These are phyloP conservation scores for Drosophila punjabiensis DNA, from an alignment of 1,140 invertebrate genomes.

Conservation along the genomic window DNA sequence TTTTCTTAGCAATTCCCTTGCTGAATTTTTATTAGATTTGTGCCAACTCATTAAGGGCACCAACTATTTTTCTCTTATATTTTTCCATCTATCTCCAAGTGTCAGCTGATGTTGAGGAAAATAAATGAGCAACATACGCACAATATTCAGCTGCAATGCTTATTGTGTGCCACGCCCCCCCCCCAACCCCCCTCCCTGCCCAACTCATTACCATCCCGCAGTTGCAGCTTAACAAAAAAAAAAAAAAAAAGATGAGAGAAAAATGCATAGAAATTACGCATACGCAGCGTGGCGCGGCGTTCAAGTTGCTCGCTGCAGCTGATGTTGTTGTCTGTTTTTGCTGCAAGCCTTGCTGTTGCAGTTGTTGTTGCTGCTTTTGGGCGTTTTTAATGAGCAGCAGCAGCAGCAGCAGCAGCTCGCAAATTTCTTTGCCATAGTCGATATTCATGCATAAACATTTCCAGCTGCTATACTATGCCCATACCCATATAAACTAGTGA, in stretches of 20 bases:
- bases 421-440: constrained; percentile 57
- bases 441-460: constrained; percentile 74
- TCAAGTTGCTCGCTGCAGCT: constrained; percentile 17
- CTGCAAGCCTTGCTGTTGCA: constrained; percentile 23
- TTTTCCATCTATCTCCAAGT: constrained; percentile 20
- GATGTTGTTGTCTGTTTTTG: constrained; percentile 3
- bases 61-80: neutral
- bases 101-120: constrained; percentile 39
- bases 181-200: neutral
- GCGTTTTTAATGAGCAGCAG: constrained; percentile 73
- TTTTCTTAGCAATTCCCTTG: neutral
- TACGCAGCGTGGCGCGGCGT: constrained; percentile 58
- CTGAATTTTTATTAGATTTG: neutral
- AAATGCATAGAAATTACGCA: constrained; percentile 73
- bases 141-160: constrained; percentile 48
- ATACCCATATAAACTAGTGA: neutral
- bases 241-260: constrained; percentile 20
- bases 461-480: constrained; percentile 13
- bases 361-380: constrained; percentile 37
- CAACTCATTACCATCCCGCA: constrained; percentile 26
- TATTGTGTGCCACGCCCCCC: constrained; percentile 23
- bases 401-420: constrained; percentile 34
- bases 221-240: constrained; percentile 19
- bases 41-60: constrained; percentile 16
- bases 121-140: constrained; percentile 80